phyloP scores from a whole-genome alignment of 2,113 vertebrate genomes.

The Pygoscelis adeliae region DNA sequence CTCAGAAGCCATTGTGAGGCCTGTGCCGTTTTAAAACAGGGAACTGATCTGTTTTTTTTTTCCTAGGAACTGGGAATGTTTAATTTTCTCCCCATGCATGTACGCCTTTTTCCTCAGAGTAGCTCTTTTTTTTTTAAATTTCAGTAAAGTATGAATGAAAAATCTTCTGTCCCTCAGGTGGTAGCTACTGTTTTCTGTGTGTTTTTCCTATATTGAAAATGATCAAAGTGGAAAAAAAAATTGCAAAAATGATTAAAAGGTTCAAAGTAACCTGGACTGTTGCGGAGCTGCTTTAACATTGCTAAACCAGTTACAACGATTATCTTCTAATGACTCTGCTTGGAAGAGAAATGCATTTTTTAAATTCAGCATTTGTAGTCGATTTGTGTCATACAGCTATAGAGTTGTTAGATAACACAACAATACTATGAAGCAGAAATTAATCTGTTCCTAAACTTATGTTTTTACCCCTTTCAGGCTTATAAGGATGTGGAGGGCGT shows the following conservation, averaged over 20 bases:
- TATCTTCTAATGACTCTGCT: neutral
- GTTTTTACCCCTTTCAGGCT: neutral
- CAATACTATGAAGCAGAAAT: neutral
- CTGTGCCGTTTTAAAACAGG: neutral
- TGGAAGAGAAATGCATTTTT: neutral
- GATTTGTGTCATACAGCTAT: accelerated
- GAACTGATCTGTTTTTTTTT: neutral
- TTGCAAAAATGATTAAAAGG: neutral
- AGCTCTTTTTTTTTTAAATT: neutral
- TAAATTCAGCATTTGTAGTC: neutral
- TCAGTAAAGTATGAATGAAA: neutral
- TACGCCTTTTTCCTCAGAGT: neutral
- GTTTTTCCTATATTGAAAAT: neutral
- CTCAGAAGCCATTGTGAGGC: neutral
- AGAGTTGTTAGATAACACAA: neutral
- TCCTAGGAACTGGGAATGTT: neutral
- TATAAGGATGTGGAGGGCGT: neutral
- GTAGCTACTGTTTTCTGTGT: neutral
- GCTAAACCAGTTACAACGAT: too few relatives aligned
- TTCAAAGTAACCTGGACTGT: neutral
- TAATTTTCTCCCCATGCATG: accelerated
- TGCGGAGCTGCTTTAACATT: neutral
- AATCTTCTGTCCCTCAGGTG: neutral
- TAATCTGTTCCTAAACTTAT: neutral
- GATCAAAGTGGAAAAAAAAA: neutral